A percentile compares a stretch with the other conserved stretches of the same genome.
These are phyloP conservation scores for Piezodorus guildinii DNA, from an alignment of 1,140 invertebrate genomes.

Conservation along the genomic window DNA sequence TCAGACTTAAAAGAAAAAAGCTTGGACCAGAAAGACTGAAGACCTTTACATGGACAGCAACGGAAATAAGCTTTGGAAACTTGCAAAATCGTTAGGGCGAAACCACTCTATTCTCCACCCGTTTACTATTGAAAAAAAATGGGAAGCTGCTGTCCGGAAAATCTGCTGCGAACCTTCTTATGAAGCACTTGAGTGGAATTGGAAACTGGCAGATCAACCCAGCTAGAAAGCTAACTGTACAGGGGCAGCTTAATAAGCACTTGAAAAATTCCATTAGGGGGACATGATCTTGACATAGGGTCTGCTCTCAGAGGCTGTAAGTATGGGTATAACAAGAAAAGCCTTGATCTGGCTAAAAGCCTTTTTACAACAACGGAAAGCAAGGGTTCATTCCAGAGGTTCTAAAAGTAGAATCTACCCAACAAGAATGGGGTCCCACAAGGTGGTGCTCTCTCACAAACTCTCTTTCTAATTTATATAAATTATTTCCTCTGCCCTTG, in stretches of 20 bases:
- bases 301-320: not conserved
- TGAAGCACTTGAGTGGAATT: too few species aligned
- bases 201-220: too few species aligned
- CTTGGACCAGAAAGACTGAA: not conserved
- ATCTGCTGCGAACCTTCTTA: not conserved
- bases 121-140: not conserved
- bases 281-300: not conserved
- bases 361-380: not conserved
- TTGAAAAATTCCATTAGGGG: not conserved
- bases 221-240: not conserved
- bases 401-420: not conserved
- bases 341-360: not conserved
- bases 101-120: not conserved
- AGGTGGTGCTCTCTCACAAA: too few species aligned
- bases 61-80: not conserved
- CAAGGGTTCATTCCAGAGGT: not conserved
- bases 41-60: not conserved
- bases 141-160: not conserved
- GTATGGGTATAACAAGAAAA: not conserved
- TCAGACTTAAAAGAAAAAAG: too few species aligned
- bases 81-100: not conserved
- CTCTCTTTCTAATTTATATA: too few species aligned
- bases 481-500: too few species aligned
- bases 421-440: too few species aligned
- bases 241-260: not conserved